Base-by-base conservation (phyloP, 2,888 invertebrate genomes). In the Apoda limacodes region DNA sequence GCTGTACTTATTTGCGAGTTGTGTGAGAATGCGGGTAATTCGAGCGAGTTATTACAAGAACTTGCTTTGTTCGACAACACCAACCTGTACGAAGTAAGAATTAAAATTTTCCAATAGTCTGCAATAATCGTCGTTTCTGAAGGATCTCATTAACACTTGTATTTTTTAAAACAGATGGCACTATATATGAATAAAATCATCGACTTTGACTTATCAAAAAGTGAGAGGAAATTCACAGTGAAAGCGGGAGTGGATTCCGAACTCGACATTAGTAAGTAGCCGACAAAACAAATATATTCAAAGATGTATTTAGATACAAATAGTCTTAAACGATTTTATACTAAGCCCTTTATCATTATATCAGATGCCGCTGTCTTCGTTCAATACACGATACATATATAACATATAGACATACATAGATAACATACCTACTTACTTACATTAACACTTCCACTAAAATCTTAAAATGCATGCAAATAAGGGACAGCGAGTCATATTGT, bases 241-340 rank as follows among this genome's bases (percentile, higher is more conserved):
- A 89, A 89, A 46, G 65, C 83, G 13, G 91, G 90, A 28, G 84
- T 95, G 2, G 91, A 93, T 56, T 71, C 85, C 2, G 84, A 86
- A 39, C 72, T 95, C 24, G 95, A 95, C 60, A 83, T 85, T 52
- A 87, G 89, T 89, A 69, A 69, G 75, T 55, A 7, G n/a, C n/a
- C n/a, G n/a, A n/a, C n/a, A n/a, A n/a, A n/a, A n/a, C n/a, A n/a
- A n/a, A n/a, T n/a, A n/a, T n/a, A n/a, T n/a, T n/a, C n/a, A n/a
- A n/a, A n/a, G n/a, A n/a, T n/a, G n/a, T n/a, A n/a, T n/a, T n/a
- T n/a, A n/a, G n/a, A n/a, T n/a, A n/a, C n/a, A n/a, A n/a, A n/a
- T n/a, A n/a, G n/a, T n/a, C n/a, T n/a, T n/a, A n/a, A n/a, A n/a
- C n/a, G n/a, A n/a, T n/a, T n/a, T n/a, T n/a, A n/a, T n/a, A n/a